phyloP scores from a whole-genome alignment of 2,113 vertebrate species.

The Gopherus flavomarginatus region DNA sequence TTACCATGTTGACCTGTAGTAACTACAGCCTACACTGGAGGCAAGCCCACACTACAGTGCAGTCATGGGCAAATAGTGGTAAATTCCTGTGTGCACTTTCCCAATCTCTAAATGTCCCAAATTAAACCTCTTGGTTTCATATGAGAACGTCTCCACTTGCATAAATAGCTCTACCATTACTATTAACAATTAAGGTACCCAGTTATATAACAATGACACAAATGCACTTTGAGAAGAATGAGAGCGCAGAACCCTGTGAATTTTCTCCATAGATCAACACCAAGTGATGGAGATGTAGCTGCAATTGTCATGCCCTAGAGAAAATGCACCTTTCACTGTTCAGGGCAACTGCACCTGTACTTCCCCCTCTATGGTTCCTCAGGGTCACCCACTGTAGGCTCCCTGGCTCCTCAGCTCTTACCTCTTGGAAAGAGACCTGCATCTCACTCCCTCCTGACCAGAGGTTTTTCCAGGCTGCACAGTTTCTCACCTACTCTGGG shows the following conservation, averaged over 20 bases:
- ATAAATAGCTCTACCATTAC: background rate
- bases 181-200: background rate
- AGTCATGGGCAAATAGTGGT: fast-evolving
- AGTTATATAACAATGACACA: background rate
- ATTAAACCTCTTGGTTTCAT: background rate
- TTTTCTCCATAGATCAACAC: background rate
- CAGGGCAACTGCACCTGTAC: background rate
- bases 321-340: background rate
- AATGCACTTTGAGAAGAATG: background rate
- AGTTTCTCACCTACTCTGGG: background rate
- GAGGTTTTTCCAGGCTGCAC: background rate
- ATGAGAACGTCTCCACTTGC: background rate
- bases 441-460: background rate
- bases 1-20: background rate
- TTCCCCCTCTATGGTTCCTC: background rate
- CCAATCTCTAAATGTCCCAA: background rate
- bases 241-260: background rate
- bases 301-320: background rate
- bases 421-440: no score
- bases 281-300: background rate
- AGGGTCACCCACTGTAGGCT: background rate
- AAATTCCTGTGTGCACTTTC: background rate
- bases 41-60: background rate
- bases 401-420: background rate
- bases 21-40: background rate